These are phyloP conservation scores for Agonopterix subpropinquella DNA, from an alignment of 2,888 invertebrate species.

Conservation along the genomic window DNA sequence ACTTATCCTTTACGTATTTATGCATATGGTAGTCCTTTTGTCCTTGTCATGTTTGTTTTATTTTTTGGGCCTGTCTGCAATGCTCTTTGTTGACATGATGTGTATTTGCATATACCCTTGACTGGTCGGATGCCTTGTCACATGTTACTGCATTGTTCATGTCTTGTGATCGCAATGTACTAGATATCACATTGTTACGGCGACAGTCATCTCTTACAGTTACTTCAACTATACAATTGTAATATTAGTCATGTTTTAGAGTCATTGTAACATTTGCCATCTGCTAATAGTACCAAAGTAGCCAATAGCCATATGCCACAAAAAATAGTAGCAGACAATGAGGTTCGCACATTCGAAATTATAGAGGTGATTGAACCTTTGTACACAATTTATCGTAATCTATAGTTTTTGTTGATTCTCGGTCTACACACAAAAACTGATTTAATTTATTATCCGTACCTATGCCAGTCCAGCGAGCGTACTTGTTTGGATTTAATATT, in stretches of 20 bases:
- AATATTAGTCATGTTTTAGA: slow-evolving; percentile 1
- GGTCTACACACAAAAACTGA: slow-evolving; percentile 45
- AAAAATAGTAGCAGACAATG: slow-evolving; percentile 64
- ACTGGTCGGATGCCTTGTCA: slow-evolving; percentile 42
- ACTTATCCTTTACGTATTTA: slow-evolving; percentile 15
- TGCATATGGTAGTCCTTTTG: slow-evolving; percentile 35
- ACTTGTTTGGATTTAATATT: slow-evolving; percentile 20
- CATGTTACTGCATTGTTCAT: slow-evolving; percentile 35
- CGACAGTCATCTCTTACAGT: too few relatives aligned
- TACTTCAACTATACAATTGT: background rate
- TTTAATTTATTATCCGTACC: slow-evolving; percentile 41
- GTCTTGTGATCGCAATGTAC: slow-evolving; percentile 22
- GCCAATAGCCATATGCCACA: slow-evolving; percentile 59
- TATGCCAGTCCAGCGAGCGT: slow-evolving; percentile 30
- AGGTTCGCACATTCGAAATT: slow-evolving; percentile 67
- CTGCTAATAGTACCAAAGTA: slow-evolving; percentile 35
- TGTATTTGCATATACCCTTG: slow-evolving; percentile 61
- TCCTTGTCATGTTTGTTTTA: slow-evolving; percentile 37
- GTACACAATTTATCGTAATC: slow-evolving; percentile 40
- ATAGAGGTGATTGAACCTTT: slow-evolving; percentile 62
- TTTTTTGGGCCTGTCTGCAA: slow-evolving; percentile 41
- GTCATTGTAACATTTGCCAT: slow-evolving; percentile 30
- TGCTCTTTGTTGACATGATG: slow-evolving; percentile 50
- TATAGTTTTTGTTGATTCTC: slow-evolving; percentile 59
- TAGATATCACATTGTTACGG: background rate